Evolutionary conservation across 2,797 vertebrate genomes (phyloP).

Genomic region (Morus bassanus): DNA sequence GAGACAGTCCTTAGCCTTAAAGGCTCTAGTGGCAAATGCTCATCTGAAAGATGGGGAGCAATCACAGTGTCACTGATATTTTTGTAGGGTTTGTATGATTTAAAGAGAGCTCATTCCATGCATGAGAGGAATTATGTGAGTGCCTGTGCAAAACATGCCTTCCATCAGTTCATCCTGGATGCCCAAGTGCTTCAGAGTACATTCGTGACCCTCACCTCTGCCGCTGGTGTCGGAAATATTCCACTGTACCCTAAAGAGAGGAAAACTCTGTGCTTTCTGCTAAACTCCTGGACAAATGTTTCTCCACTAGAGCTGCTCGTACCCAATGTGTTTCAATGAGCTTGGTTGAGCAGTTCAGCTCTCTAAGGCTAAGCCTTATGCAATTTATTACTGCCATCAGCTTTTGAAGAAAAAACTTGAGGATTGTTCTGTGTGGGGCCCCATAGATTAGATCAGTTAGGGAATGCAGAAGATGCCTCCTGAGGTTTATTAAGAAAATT

Average conservation of each 20-base stretch:
- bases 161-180: background rate
- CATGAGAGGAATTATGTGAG: rapidly evolving
- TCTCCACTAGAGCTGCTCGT: background rate
- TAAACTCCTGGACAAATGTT: background rate
- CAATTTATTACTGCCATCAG: background rate
- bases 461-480: background rate
- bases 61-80: background rate
- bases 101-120: background rate
- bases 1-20: background rate
- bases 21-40: background rate
- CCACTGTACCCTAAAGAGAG: background rate
- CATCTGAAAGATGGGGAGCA: background rate
- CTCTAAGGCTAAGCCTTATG: background rate
- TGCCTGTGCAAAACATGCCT: background rate
- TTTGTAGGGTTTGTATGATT: background rate
- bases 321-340: background rate
- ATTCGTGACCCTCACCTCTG: background rate
- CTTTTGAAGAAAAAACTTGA: background rate
- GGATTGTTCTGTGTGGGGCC: background rate
- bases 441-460: background rate
- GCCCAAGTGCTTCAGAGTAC: background rate
- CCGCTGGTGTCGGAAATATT: background rate
- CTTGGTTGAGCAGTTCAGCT: background rate
- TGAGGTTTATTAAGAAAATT: conserved; percentile 16
- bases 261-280: background rate